Base-by-base conservation (phyloP, 2,113 vertebrate species). In the Cyphomyrus discorhynchus region DNA sequence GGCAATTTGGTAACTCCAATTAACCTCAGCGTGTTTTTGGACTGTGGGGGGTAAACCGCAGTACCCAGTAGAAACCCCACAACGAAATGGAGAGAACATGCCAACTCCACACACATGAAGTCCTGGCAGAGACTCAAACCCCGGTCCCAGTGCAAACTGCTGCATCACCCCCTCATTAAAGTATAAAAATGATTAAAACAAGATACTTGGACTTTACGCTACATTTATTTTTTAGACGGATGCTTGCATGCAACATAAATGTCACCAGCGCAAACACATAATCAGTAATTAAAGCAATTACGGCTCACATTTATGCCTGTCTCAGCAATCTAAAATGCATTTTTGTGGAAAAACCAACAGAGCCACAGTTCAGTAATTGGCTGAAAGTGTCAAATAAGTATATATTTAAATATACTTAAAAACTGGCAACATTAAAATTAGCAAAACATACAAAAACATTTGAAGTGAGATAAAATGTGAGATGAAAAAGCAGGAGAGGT, bases 401-500 rank as follows among this genome's bases (percentile, higher is more conserved):
- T 77, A 77, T 39, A 77, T 39, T 77, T 19, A 39, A 77, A 31
- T 77, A 19, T 39, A 39, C 80, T 19, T 47, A n/a, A 42, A 46
- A 47, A 47, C 15, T 47, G 82, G 82, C 9, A 47, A 46, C 45
- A 13, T 84, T 47, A 84, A 46, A 47, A 47, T 84, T 24, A n/a
- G 45, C 82, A 31, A 86, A 86, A 53, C 2, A 17, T 35, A 35
- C 17, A 27, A 52, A 31, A 35, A 0, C 17, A n/a, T 52, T 2
- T n/a, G n/a, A 86, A 86, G 45, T 3, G 11, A 86, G 42, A 86
- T 10, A 9, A 24, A 8, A 24, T 24, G 45, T 83, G 82, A 1
- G 19, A 19, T n/a, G n/a, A 86, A 86, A 86, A 27, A 52, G 27
- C 27, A 35, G 5, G 24, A 42, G 39, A 39, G 35, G 96, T 97